Conservation (phyloP, 2,797 vertebrate species). For the Acrocephalus scirpaceus region DNA sequence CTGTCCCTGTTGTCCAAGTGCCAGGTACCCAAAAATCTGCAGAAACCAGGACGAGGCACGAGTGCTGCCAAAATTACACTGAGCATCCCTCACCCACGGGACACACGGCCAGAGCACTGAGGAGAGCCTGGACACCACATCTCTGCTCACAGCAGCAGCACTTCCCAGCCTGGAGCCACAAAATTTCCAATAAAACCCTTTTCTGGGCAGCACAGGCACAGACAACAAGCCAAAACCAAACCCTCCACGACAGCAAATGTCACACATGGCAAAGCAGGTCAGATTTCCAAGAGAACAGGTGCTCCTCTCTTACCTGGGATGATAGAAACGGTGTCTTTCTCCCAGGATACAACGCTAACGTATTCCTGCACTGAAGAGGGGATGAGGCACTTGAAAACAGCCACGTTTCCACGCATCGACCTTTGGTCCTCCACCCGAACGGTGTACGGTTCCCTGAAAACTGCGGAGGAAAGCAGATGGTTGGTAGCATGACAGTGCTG, state of each 20-base stretch:
- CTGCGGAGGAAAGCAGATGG: constrained; percentile 72
- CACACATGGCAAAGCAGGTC: not conserved
- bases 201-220: not conserved
- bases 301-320: constrained; percentile 86
- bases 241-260: rapidly evolving
- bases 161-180: not conserved
- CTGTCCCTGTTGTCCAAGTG: not conserved
- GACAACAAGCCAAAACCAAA: not conserved
- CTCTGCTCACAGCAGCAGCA: not conserved
- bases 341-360: constrained; percentile 98
- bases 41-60: not conserved
- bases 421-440: constrained; percentile 99
- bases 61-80: rapidly evolving
- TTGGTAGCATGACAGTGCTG: constrained; percentile 42
- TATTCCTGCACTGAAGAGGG: constrained; percentile 98
- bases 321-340: constrained; percentile 98
- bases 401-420: constrained; percentile 98
- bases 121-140: not conserved
- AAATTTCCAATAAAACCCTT: not conserved
- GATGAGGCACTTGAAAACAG: constrained; percentile 99
- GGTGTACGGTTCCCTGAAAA: constrained; percentile 99
- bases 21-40: not conserved
- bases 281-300: not conserved
- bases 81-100: rapidly evolving
- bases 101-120: not conserved